Conservation (phyloP, 2,113 vertebrate species). For the Semnornis frantzii region DNA sequence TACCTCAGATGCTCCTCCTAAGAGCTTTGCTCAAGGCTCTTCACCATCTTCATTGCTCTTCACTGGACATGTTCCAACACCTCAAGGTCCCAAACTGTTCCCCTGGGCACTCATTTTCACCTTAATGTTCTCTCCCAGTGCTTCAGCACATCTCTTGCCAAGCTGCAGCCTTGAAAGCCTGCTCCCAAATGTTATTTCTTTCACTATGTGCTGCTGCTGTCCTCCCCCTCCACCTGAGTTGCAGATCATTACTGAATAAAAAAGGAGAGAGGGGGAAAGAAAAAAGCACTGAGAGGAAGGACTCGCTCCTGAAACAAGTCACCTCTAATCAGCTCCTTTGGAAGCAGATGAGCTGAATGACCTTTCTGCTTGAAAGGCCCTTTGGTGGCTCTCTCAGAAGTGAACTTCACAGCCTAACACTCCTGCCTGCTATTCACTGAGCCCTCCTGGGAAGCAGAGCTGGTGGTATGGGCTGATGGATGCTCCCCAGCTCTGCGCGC, state of each 20-base stretch:
- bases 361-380: background rate
- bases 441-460: background rate
- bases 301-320: fast-evolving
- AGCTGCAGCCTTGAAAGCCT: background rate
- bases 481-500: fast-evolving
- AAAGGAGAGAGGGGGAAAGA: background rate
- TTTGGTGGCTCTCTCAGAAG: background rate
- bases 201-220: background rate
- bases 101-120: fast-evolving
- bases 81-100: background rate
- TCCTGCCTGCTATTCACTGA: background rate
- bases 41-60: no score
- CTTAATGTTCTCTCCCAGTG: fast-evolving
- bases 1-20: no score
- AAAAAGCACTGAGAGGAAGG: fast-evolving
- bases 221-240: background rate
- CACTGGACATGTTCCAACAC: no score
- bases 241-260: background rate
- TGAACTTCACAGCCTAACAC: background rate
- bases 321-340: background rate
- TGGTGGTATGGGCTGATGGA: fast-evolving
- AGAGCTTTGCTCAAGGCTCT: no score
- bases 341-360: background rate
- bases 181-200: background rate
- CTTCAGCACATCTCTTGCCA: background rate